phyloP scores from a whole-genome alignment of 1,140 invertebrate species.

The Globodera rostochiensis region DNA sequence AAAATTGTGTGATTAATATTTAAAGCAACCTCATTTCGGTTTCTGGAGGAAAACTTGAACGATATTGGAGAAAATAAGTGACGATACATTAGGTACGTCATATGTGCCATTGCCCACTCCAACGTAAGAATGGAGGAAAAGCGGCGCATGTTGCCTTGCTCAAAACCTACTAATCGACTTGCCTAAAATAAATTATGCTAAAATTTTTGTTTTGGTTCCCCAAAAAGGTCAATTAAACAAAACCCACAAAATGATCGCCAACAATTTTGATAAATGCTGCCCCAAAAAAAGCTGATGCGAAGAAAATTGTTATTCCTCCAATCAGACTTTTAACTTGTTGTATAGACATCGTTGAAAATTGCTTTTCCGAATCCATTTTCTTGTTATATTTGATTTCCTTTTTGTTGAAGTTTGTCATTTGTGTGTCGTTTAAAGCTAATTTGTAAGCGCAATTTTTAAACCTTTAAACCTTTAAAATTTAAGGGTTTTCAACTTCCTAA shows the following conservation, averaged over 20 bases:
- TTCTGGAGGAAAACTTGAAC: not conserved
- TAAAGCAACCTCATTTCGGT: conserved; percentile 25
- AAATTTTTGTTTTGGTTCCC: not conserved
- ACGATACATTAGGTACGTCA: conserved; percentile 42
- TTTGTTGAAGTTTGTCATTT: no score
- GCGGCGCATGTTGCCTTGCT: conserved; percentile 39
- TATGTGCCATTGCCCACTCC: conserved; percentile 48
- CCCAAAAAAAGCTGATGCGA: conserved; percentile 41
- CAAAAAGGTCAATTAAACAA: not conserved
- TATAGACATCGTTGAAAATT: not conserved
- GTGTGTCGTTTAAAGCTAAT: no score
- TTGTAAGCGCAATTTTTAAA: no score
- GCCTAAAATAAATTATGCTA: conserved; percentile 37
- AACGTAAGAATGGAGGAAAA: conserved; percentile 42
- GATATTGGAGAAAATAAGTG: conserved; percentile 46
- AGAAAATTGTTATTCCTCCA: conserved; percentile 14
- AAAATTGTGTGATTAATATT: not conserved
- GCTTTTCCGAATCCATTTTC: not conserved
- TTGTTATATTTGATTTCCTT: no score
- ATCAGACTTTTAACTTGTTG: not conserved
- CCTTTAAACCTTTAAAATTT: no score
- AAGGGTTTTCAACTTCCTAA: no score
- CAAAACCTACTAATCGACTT: conserved; percentile 33
- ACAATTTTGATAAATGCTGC: conserved; percentile 28
- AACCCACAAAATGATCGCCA: conserved; percentile 32